These are phyloP conservation scores for Dasyornis broadbenti DNA, from an alignment of 2,113 vertebrate genomes.

Conservation along the genomic window DNA sequence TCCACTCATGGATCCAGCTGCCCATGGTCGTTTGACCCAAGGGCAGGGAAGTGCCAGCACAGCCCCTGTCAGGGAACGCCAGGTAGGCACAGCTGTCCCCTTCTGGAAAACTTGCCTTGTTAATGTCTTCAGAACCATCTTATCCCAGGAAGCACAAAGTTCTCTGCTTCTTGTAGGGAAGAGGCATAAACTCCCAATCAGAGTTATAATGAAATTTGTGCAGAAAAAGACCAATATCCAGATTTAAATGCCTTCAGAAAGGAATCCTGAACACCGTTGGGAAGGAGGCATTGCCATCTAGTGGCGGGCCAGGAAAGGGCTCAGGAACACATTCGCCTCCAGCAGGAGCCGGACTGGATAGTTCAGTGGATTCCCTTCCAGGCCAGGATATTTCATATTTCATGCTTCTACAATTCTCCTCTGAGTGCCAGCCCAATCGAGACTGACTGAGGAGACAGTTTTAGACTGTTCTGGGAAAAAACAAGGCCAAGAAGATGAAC, in stretches of 20 bases:
- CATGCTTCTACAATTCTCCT: background rate
- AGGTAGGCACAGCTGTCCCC: background rate
- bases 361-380: background rate
- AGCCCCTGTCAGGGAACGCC: background rate
- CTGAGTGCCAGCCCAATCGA: background rate
- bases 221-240: background rate
- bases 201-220: background rate
- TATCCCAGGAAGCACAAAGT: background rate
- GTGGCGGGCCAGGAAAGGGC: background rate
- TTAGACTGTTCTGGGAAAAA: background rate
- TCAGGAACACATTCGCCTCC: background rate
- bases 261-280: fast-evolving
- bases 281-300: slow-evolving; percentile 47
- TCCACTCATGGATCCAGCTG: background rate
- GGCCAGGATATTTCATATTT: background rate
- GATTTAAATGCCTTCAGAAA: background rate
- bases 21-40: background rate
- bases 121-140: background rate
- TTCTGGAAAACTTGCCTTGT: background rate
- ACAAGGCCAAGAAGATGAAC: background rate
- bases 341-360: background rate
- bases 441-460: fast-evolving
- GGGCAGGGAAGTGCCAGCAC: background rate
- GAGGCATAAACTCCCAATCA: background rate
- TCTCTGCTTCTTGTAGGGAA: background rate